Base-by-base conservation (phyloP, 1,140 invertebrate species). In the Conus ventricosus region DNA sequence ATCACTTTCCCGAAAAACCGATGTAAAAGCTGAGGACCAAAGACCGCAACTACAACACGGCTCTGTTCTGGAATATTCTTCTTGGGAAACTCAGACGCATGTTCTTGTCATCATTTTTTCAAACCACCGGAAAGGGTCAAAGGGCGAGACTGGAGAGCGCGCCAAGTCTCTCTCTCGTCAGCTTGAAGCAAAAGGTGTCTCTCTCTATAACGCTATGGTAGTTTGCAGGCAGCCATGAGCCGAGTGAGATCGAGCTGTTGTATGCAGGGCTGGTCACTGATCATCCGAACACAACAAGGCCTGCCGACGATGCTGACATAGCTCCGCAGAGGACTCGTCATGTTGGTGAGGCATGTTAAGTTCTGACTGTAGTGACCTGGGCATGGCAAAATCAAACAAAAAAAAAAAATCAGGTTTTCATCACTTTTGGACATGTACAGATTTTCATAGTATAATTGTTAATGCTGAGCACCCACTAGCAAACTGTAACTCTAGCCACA, bases 261-360 rank as follows among this genome's bases (percentile, higher is more conserved):
- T 93, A 93, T 5, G 67, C 85, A 84, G 7, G 90, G 75, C 39
- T 82, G 84, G 13, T 87, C 57, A 27, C 92, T 97, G 84, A 99
- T 97, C 51, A 97, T 96, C 95, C 10, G 92, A 93, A n/a, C n/a
- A n/a, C n/a, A 23, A 95, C 95, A 88, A 96, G 96, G 93, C 97
- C 94, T 99, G 98, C 23, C 98, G 92, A 99, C 96, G 55, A 99
- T 96, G 95, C 99, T 98, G 0, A 98, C 96, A 96, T 99, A 99
- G 84, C 98, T 96, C 92, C 98, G 95, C 91, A 99, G 98, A 0
- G 98, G 98, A 63, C 98, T 99, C 13, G 98, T 99, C 93, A 99
- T 99, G 95, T 98, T 98, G 6, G 98, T 99, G 93, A 99, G 99
- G 55, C 97, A 96, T 15, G 97, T 96, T 83, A 97, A 96, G 94